These are phyloP conservation scores for Malachius bipustulatus DNA, from an alignment of 2,888 invertebrate genomes.

Conservation along the genomic window DNA sequence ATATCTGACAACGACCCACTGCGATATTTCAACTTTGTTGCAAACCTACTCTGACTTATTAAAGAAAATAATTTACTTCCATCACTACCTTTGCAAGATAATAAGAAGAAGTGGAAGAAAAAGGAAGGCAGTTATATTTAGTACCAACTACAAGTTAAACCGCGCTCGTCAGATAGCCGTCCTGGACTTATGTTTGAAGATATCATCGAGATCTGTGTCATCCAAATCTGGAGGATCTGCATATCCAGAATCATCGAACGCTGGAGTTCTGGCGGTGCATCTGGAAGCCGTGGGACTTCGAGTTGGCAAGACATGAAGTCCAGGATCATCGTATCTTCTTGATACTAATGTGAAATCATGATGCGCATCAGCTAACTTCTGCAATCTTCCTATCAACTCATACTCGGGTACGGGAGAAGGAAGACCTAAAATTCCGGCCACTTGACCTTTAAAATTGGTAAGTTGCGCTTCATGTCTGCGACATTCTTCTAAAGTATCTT, in stretches of 20 bases:
- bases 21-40: no score
- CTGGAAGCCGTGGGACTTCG: slow-evolving; percentile 46
- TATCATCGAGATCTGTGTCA: slow-evolving; percentile 55
- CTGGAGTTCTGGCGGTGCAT: slow-evolving; percentile 35
- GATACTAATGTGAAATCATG: slow-evolving; percentile 78
- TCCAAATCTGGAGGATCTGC: slow-evolving; percentile 56
- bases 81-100: no score
- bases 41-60: no score
- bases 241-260: slow-evolving; percentile 61
- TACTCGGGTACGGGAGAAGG: slow-evolving; percentile 44
- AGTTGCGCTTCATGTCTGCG: slow-evolving; percentile 67
- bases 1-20: no score
- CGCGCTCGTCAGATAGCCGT: slow-evolving; percentile 41
- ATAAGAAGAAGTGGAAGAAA: no score
- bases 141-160: slow-evolving; percentile 25
- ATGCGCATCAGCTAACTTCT: slow-evolving; percentile 75
- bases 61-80: no score
- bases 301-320: slow-evolving; percentile 38
- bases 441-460: slow-evolving; percentile 55
- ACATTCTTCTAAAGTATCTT: slow-evolving; percentile 61
- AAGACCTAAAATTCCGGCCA: slow-evolving; percentile 45
- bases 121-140: no score
- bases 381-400: slow-evolving; percentile 53
- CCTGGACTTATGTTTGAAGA: slow-evolving; percentile 50
- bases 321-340: slow-evolving; percentile 54